Percentiles rank a stretch among this genome's conserved stretches.
phyloP scores from a whole-genome alignment of 2,888 invertebrate species.

The Stenodema calcarata region DNA sequence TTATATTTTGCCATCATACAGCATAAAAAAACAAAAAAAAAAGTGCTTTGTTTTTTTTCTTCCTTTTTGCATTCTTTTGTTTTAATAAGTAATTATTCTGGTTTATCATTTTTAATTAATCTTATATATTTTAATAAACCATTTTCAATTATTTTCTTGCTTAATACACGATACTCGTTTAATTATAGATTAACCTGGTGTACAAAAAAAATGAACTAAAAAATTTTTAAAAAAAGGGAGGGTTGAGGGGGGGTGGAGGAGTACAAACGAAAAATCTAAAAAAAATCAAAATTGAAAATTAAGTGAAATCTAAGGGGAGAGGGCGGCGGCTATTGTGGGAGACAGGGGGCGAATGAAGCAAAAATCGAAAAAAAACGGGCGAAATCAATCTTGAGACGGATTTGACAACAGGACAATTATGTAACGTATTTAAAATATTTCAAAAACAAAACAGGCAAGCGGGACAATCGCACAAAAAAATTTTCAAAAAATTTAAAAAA shows the following conservation, averaged over 20 bases:
- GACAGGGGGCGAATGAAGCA: conserved; percentile 21
- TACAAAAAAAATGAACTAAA: background rate
- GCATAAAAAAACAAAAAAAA: conserved; percentile 36
- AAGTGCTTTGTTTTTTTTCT: conserved; percentile 31
- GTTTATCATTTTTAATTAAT: conserved; percentile 29
- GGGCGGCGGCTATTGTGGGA: background rate
- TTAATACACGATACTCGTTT: conserved; percentile 43
- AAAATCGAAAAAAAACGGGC: background rate
- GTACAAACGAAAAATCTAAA: background rate
- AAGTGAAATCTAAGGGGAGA: background rate
- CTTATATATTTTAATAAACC: conserved; percentile 44
- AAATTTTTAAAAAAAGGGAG: background rate
- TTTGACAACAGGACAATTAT: conserved; percentile 20
- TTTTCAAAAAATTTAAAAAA: too few species aligned
- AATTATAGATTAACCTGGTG: conserved; percentile 42
- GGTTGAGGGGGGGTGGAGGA: background rate
- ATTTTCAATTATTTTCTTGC: conserved; percentile 37
- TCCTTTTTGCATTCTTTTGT: background rate
- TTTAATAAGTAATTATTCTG: conserved; percentile 43
- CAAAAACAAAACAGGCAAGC: conserved; percentile 29
- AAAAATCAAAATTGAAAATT: background rate
- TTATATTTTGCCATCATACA: conserved; percentile 10
- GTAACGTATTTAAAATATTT: conserved; percentile 33
- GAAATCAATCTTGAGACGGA: conserved; percentile 9
- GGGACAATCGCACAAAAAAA: background rate